Conservation (phyloP, 2,113 vertebrate species). For the Thamnophis sirtalis region DNA sequence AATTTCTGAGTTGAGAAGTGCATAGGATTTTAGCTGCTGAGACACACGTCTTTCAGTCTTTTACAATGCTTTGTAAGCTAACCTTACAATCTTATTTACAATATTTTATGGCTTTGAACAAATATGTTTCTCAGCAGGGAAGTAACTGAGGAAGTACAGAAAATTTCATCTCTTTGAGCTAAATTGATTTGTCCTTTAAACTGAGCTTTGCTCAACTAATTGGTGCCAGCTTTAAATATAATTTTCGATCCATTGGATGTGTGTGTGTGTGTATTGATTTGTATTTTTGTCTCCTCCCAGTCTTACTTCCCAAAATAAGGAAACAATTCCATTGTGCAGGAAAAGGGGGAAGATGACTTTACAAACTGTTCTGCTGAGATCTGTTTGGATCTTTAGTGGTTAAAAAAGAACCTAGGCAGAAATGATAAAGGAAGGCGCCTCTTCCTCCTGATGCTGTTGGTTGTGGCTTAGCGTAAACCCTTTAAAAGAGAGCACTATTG, state of each 20-base stretch:
- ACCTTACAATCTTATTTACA: slow-evolving; percentile 9
- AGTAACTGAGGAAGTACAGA: slow-evolving; percentile 38
- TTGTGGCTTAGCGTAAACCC: slow-evolving; percentile 57
- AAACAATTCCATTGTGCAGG: slow-evolving; percentile 44
- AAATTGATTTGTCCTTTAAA: slow-evolving; percentile 44
- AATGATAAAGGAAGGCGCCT: slow-evolving; percentile 51
- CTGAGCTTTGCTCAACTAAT: slow-evolving; percentile 56
- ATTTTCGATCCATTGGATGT: slow-evolving; percentile 47
- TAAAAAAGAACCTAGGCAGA: slow-evolving; percentile 32
- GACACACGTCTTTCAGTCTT: neutral
- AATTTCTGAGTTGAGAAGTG: neutral
- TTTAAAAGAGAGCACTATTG: slow-evolving; percentile 57
- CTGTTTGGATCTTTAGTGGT: slow-evolving; percentile 39
- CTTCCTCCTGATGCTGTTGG: slow-evolving; percentile 45
- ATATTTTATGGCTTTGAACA: slow-evolving; percentile 31
- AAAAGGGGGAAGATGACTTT: slow-evolving; percentile 58
- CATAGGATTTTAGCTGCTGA: neutral
- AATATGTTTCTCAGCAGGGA: slow-evolving; percentile 42
- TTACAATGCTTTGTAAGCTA: neutral
- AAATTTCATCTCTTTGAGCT: slow-evolving; percentile 47
- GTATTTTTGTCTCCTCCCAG: slow-evolving; percentile 45
- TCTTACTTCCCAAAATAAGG: slow-evolving; percentile 44
- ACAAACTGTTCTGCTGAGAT: slow-evolving; percentile 30
- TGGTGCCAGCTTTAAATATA: slow-evolving; percentile 55
- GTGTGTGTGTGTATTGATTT: slow-evolving; percentile 55